Evolutionary conservation across 2,888 invertebrate species (phyloP), one percentile per base, ranked within the genome.

Genomic region (Protonemura montana): DNA sequence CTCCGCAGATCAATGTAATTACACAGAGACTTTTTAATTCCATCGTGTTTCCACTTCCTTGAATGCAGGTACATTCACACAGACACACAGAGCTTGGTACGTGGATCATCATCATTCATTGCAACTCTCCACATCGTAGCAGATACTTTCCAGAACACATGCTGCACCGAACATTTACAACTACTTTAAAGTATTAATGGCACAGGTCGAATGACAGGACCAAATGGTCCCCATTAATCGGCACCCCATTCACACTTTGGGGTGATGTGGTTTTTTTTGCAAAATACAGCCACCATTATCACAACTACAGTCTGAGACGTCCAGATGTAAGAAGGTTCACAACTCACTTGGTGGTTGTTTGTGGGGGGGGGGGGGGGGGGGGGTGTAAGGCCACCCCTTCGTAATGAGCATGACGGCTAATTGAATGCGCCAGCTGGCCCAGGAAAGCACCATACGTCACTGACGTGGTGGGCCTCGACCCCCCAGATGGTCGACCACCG

Each of bases 321-420:
- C n/a, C n/a, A n/a, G n/a, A n/a, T n/a, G n/a, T n/a, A n/a, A n/a
- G n/a, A n/a, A n/a, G n/a, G n/a, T n/a, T n/a, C n/a, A n/a, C n/a
- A n/a, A n/a, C n/a, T n/a, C n/a, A n/a, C n/a, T n/a, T n/a, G n/a
- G n/a, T n/a, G n/a, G n/a, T n/a, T n/a, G n/a, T n/a, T n/a, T n/a
- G n/a, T n/a, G n/a, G n/a, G n/a, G n/a, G n/a, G n/a, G n/a, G n/a
- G n/a, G n/a, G n/a, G n/a, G n/a, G n/a, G n/a, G n/a, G n/a, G n/a
- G n/a, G n/a, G n/a, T n/a, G n/a, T n/a, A 35, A 10, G 59, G 59
- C 28, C 10, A 78, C 78, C 85, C 85, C 81, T 28, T 81, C 87
- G 76, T 87, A 82, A 87, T 87, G 76, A 85, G 76, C 85, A 82
- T 87, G 87, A 87, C 87, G 87, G 25, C 85, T 82, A 87, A 87